These are phyloP conservation scores for Cremastobaeus sp. DNA, from an alignment of 2,888 invertebrate genomes.

Conservation along the genomic window DNA sequence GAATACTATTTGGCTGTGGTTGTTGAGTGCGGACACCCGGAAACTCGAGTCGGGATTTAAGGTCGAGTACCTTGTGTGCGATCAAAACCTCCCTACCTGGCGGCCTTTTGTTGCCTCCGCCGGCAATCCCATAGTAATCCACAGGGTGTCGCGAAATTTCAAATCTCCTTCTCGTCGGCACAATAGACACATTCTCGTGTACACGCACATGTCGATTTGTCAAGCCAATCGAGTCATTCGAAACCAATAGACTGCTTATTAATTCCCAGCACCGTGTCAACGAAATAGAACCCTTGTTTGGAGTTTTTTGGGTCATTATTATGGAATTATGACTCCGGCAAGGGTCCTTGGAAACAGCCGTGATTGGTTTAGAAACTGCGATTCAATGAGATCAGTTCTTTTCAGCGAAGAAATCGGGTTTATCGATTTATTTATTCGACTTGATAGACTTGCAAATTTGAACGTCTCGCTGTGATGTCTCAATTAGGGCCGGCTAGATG, in stretches of 20 bases:
- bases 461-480: no score
- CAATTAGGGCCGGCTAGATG: constrained; percentile 43
- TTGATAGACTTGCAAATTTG: no score
- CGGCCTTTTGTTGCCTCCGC: constrained; percentile 46
- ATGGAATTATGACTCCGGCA: constrained; percentile 14
- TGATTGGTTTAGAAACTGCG: no score
- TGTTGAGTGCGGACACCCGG: constrained; percentile 59
- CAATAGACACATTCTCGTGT: constrained; percentile 30
- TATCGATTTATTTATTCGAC: no score
- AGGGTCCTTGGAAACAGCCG: no score
- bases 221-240: constrained; percentile 56
- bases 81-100: constrained; percentile 57
- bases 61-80: constrained; percentile 62
- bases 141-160: constrained; percentile 58
- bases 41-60: constrained; percentile 62
- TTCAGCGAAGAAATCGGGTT: no score
- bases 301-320: constrained; percentile 36
- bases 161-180: constrained; percentile 22
- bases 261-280: constrained; percentile 22
- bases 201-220: constrained; percentile 57
- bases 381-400: no score
- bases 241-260: constrained; percentile 57
- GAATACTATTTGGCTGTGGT: constrained; percentile 59
- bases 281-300: constrained; percentile 27
- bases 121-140: constrained; percentile 50